Conservation (phyloP, 92 coral and sea anemone species). For the Epizoanthus ramosus region DNA sequence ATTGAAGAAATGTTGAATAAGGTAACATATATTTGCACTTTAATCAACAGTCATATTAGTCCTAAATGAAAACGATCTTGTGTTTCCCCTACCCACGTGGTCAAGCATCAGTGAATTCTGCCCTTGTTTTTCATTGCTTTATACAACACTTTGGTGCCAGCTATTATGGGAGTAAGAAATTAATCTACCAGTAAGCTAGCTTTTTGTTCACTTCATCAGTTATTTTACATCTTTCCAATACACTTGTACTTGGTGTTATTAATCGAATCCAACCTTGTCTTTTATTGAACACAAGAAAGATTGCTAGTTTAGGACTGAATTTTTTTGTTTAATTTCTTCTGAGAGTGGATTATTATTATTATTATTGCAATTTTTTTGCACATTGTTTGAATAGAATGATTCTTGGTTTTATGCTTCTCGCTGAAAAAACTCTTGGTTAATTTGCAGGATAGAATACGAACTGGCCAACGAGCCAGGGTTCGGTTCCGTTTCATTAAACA, state of each 20-base stretch:
- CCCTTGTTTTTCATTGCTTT: background rate
- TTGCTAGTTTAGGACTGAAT: background rate
- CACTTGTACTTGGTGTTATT: background rate
- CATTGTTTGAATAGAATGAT: no score
- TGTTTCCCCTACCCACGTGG: no score
- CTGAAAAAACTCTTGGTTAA: background rate
- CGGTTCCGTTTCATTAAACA: slow-evolving; percentile 89
- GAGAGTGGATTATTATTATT: no score
- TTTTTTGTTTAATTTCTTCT: background rate
- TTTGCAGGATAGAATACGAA: slow-evolving; percentile 73
- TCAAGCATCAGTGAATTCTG: background rate
- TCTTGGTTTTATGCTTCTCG: background rate
- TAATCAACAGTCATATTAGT: background rate
- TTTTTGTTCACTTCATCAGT: background rate
- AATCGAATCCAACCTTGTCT: background rate
- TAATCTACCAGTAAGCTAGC: background rate
- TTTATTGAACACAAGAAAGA: background rate
- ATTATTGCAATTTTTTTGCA: no score
- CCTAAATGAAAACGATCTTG: no score
- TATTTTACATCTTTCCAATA: background rate
- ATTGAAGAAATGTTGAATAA: slow-evolving; percentile 83
- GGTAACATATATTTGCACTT: slow-evolving; percentile 49
- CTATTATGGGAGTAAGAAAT: background rate
- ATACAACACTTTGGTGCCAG: background rate
- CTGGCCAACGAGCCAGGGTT: slow-evolving; percentile 94